A percentile compares a stretch with the other conserved stretches of the same genome.
Evolutionary conservation across 2,113 vertebrate species (phyloP).

Genomic region (Progne subis): DNA sequence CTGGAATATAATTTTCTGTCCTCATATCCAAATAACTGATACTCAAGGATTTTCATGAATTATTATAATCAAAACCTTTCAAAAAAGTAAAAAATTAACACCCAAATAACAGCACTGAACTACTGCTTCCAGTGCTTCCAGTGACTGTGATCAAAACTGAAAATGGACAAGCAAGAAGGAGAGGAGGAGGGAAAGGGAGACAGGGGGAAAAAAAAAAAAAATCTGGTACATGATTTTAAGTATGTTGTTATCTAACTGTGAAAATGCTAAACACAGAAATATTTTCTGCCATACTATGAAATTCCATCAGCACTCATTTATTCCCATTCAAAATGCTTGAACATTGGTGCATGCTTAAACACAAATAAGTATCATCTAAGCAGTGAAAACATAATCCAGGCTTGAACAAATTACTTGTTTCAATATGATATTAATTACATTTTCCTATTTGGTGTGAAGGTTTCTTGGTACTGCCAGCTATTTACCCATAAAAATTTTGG

Average conservation of each 20-base stretch:
- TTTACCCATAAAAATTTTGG: background rate
- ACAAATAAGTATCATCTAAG: background rate
- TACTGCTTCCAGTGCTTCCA: background rate
- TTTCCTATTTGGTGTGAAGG: background rate
- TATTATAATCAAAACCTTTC: background rate
- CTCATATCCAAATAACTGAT: background rate
- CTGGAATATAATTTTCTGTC: background rate
- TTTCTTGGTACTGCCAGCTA: background rate
- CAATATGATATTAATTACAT: background rate
- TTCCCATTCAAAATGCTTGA: background rate
- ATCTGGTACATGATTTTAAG: background rate
- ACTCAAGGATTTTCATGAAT: background rate
- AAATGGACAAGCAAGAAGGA: background rate
- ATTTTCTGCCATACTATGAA: background rate
- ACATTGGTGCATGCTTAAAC: background rate
- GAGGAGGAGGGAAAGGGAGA: too few relatives aligned
- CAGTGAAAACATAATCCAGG: background rate
- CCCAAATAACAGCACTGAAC: background rate
- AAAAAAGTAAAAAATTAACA: background rate
- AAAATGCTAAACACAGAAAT: background rate
- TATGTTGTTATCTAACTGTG: background rate
- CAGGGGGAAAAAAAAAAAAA: accelerated
- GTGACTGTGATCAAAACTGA: background rate
- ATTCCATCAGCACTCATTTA: background rate
- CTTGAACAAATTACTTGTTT: background rate